These are phyloP conservation scores for Halcyon chelicuti DNA, from an alignment of 2,797 vertebrate genomes.

Conservation along the genomic window DNA sequence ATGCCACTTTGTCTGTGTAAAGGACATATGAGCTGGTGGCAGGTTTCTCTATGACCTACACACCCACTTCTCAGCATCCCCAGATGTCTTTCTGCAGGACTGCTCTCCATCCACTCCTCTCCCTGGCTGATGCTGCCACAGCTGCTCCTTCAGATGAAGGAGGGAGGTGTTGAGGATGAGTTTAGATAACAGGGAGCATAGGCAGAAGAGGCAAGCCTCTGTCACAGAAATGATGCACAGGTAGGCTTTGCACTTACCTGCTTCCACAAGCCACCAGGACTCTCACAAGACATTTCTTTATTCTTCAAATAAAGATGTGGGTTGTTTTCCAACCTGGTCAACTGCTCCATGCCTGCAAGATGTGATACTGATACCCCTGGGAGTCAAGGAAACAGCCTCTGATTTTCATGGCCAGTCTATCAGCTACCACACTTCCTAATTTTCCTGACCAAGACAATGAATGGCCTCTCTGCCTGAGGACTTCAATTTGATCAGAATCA, in stretches of 20 bases:
- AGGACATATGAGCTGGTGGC: rapidly evolving
- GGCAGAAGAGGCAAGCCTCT: background rate
- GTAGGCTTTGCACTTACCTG: background rate
- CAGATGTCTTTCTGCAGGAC: background rate
- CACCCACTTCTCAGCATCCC: background rate
- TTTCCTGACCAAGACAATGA: background rate
- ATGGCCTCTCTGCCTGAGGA: background rate
- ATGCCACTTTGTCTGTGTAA: background rate
- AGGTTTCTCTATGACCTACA: background rate
- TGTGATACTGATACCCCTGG: background rate
- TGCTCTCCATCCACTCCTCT: background rate
- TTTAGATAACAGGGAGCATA: background rate
- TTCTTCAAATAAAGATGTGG: background rate
- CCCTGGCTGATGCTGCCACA: background rate
- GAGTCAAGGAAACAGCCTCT: background rate
- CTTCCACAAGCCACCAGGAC: background rate
- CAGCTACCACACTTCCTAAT: background rate
- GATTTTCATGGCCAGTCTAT: background rate
- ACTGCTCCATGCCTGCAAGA: background rate
- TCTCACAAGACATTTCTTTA: background rate
- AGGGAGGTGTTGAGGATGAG: background rate
- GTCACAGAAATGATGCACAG: background rate
- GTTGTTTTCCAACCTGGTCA: background rate
- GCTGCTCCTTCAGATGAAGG: background rate
- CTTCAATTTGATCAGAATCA: background rate